Evolutionary conservation across 2,797 vertebrate genomes (phyloP).

Genomic region (Uromys caudimaculatus): DNA sequence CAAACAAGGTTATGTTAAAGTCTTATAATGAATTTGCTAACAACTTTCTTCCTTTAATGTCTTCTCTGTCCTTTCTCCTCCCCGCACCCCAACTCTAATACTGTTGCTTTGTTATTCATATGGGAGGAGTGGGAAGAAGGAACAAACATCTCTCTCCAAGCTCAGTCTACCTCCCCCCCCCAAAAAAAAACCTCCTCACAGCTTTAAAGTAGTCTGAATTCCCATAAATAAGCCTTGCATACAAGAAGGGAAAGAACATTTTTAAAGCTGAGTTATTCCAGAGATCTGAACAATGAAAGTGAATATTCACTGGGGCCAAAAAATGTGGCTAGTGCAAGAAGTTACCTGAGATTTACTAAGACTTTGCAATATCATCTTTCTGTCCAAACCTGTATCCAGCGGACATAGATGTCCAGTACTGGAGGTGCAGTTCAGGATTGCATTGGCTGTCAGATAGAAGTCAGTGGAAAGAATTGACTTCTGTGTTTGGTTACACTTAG

Average conservation of each 20-base stretch:
- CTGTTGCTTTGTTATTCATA: background rate
- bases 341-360: background rate
- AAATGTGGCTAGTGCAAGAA: background rate
- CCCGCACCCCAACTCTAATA: background rate
- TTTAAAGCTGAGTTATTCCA: background rate
- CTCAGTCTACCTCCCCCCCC: background rate
- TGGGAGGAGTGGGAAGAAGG: background rate
- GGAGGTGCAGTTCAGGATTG: background rate
- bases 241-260: background rate
- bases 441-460: background rate
- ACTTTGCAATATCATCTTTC: background rate
- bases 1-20: constrained; percentile 1
- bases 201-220: constrained; percentile 8
- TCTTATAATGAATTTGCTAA: background rate
- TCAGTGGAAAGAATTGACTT: background rate
- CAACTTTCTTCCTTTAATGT: background rate
- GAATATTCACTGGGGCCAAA: background rate
- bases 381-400: background rate
- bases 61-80: background rate
- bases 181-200: background rate
- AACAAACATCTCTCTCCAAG: background rate
- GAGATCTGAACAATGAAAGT: background rate
- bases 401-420: background rate
- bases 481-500: background rate
- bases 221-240: background rate